A percentile compares a stretch with the other conserved stretches of the same genome.
These are phyloP conservation scores for Hedya salicella DNA, from an alignment of 2,888 invertebrate genomes.

Conservation along the genomic window DNA sequence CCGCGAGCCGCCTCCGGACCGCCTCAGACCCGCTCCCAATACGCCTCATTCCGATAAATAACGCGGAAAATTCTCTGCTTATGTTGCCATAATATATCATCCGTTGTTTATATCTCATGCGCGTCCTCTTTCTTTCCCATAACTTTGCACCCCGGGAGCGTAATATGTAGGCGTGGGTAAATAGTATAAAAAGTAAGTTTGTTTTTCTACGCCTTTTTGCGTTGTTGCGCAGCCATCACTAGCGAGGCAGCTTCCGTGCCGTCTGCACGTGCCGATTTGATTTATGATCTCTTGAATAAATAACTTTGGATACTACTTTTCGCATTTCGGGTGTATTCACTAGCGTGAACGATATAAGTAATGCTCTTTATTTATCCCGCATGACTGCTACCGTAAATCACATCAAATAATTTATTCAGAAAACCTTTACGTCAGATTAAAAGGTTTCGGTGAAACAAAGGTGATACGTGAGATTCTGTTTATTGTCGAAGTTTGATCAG, in stretches of 20 bases:
- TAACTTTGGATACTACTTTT: slow-evolving; percentile 65
- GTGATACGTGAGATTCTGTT: slow-evolving; percentile 32
- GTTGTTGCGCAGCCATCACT: slow-evolving; percentile 49
- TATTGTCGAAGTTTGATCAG: not conserved
- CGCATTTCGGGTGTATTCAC: slow-evolving; percentile 29
- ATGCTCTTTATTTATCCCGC: slow-evolving; percentile 29
- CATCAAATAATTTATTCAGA: slow-evolving; percentile 37
- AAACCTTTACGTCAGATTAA: slow-evolving; percentile 35
- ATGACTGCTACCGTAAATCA: slow-evolving; percentile 50
- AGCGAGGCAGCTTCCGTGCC: slow-evolving; percentile 55
- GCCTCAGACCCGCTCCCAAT: slow-evolving; percentile 65
- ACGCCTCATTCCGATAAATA: slow-evolving; percentile 69
- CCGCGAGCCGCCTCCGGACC: slow-evolving; percentile 58
- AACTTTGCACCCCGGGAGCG: slow-evolving; percentile 60
- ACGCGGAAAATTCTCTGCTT: slow-evolving; percentile 66
- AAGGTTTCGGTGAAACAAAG: slow-evolving; percentile 32
- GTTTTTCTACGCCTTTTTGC: slow-evolving; percentile 56
- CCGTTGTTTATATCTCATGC: slow-evolving; percentile 65
- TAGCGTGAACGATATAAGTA: slow-evolving; percentile 35
- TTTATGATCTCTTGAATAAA: slow-evolving; percentile 78
- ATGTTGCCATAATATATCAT: slow-evolving; percentile 65
- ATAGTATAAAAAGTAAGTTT: slow-evolving; percentile 57
- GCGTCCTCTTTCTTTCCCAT: slow-evolving; percentile 65
- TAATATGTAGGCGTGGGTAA: slow-evolving; percentile 60
- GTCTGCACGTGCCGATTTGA: slow-evolving; percentile 76